Evolutionary conservation across 37 sponge, comb jelly and placozoan genomes (phyloP), one percentile per base, ranked within the genome.

Genomic region (Crambe crambe): DNA sequence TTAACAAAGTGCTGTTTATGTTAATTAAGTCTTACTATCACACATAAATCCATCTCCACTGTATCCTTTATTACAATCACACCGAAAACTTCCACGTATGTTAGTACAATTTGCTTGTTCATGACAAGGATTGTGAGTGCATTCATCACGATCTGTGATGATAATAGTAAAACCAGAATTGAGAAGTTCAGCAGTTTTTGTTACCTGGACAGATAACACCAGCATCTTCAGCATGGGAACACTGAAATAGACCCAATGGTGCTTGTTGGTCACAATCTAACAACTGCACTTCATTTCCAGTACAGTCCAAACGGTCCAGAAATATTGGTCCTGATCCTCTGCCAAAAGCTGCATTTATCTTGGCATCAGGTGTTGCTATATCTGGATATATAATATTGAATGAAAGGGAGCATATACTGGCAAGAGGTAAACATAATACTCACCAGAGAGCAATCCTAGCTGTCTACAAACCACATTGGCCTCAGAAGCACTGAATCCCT

Each of bases 151-250:
- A 76, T 84, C 84, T 84, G 29, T 3, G 35, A 1, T 47, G 4
- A 35, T 20, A 82, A 23, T 5, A 60, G 4, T 25, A 60, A 5
- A 60, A 20, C 5, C 21, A 23, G 25, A 30, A 32, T 32, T 30
- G 12, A 20, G 66, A 2, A 31, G 30, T 20, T 15, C 12, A 47
- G 51, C 6, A 12, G 12, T 47, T 47, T 15, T 15, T 6, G 51
- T 47, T 82, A 83, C 84, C 84, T 76, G 61, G 58, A 76, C 84
- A 83, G 37, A 37, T 37, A n/a, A 83, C 44, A 42, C 75, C 76
- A 76, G 65, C 76, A 68, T 83, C 84, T 8, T 37, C n/a, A 1
- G 0, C 56, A 41, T 83, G 84, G 17, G 56, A 34, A 68, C 84
- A 83, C 38, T 26, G 23, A 56, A 36, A 20, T 22, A 75, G 39